Evolutionary conservation across 2,797 vertebrate species (phyloP), one percentile per base, ranked within the genome.

Genomic region (Darevskia mixta): DNA sequence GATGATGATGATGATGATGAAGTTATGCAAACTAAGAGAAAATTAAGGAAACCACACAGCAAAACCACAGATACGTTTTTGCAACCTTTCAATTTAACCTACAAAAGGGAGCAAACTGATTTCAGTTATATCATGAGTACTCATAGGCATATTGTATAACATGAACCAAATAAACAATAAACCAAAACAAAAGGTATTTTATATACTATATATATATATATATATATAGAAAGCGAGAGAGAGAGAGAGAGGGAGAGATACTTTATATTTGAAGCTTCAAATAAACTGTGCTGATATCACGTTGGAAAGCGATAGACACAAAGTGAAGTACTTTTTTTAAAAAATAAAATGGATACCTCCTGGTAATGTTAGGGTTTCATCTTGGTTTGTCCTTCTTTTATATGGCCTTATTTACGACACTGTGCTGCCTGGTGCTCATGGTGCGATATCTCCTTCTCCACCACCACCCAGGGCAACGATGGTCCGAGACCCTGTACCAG

Each of bases 401-500:
- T 83, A 87, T 32, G 87, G 64, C 85, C 80, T 90, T 94, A 85
- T 93, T 95, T 92, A 91, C 82, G 81, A 93, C 80, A 6, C 43
- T 84, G 1, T n/a, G 49, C 92, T 58, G 85, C 38, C 15, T 86
- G 89, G 86, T 0, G 18, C 81, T 91, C 66, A 67, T 0, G 0
- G 83, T 92, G 80, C 0, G 0, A 45, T 91, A 79, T 87, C 86
- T 90, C 83, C 88, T 91, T 87, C 86, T 92, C 71, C 29, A 66
- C 49, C 35, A 84, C 82, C 69, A 85, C 84, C 90, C 9, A 91
- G 9, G 83, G 90, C 92, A 90, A 86, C 79, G 67, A 87, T 72
- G 91, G 92, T 84, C 94, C 90, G 85, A 92, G 91, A 49, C 79
- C 92, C 92, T 58, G 82, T 41, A 82, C 85, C 93, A 95, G 93